A percentile compares a stretch with the other conserved stretches of the same genome.
phyloP scores from a whole-genome alignment of 2,888 invertebrate genomes.

The Metallyticus violacea region DNA sequence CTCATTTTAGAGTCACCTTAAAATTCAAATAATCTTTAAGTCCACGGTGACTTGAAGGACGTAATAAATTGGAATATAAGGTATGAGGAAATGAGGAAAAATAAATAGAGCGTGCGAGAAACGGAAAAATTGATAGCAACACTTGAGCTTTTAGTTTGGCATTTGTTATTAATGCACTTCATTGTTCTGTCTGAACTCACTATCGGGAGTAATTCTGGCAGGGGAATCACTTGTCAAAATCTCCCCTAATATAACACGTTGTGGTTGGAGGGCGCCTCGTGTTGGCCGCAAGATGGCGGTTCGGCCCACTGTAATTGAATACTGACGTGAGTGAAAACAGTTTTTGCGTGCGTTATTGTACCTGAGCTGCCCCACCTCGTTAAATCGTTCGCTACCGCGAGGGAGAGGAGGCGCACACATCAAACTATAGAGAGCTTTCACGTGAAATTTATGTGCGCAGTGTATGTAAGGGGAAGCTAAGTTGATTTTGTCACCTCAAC shows the following conservation, averaged over 20 bases:
- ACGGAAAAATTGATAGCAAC: too few relatives aligned
- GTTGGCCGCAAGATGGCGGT: conserved; percentile 2
- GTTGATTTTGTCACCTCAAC: not conserved
- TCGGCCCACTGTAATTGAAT: conserved; percentile 24
- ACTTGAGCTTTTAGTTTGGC: too few relatives aligned
- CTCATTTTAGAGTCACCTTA: too few relatives aligned
- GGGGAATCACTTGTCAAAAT: not conserved
- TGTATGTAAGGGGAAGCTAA: not conserved
- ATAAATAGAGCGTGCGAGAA: too few relatives aligned
- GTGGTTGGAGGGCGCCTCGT: not conserved
- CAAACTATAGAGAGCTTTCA: not conserved
- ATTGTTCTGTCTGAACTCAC: too few relatives aligned
- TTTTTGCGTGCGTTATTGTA: conserved; percentile 6
- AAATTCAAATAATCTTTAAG: too few relatives aligned
- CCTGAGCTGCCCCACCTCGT: not conserved
- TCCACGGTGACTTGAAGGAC: too few relatives aligned
- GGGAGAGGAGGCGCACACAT: not conserved
- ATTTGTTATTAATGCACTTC: too few relatives aligned
- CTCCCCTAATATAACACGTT: not conserved
- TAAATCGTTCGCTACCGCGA: not conserved
- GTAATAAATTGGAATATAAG: too few relatives aligned
- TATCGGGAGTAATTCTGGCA: not conserved
- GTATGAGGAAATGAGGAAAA: too few relatives aligned
- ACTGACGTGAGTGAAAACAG: conserved; percentile 24
- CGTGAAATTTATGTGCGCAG: not conserved